phyloP scores from a whole-genome alignment of 2,888 invertebrate species.

The Laspeyria flexula region DNA sequence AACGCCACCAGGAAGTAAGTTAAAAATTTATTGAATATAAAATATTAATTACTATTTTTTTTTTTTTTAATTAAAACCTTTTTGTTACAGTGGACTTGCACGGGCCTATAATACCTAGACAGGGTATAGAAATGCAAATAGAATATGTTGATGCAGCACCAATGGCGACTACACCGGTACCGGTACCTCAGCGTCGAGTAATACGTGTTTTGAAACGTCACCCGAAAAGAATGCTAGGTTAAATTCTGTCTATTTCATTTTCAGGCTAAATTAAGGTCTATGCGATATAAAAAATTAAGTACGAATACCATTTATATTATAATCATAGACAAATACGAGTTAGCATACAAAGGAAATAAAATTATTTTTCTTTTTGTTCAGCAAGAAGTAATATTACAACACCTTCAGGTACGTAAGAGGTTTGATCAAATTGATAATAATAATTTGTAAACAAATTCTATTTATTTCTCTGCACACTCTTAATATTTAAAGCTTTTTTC shows the following conservation, averaged over 20 bases:
- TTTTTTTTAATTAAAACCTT: too few species aligned
- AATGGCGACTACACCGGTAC: neutral
- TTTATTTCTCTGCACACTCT: too few species aligned
- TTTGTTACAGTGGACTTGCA: conserved; percentile 62
- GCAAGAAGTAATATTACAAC: neutral
- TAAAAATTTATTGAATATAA: too few species aligned
- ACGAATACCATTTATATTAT: neutral
- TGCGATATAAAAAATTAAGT: conserved; percentile 4
- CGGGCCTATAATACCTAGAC: conserved; percentile 41
- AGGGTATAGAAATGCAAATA: conserved; percentile 62
- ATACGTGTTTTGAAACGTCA: conserved; percentile 6
- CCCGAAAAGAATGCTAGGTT: conserved; percentile 3
- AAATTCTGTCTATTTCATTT: conserved; percentile 3
- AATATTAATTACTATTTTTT: neutral
- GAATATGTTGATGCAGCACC: conserved; percentile 44
- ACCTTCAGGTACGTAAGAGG: neutral
- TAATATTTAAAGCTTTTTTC: too few species aligned
- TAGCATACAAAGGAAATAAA: neutral
- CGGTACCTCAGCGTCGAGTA: conserved; percentile 14
- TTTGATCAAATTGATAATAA: neutral
- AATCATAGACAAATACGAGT: neutral
- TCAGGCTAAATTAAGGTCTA: conserved; percentile 1
- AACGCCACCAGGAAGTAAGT: too few species aligned
- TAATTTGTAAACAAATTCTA: too few species aligned
- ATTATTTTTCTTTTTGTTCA: neutral